Base-by-base conservation (phyloP, 1,140 invertebrate species). In the Dendroctonus ponderosae region DNA sequence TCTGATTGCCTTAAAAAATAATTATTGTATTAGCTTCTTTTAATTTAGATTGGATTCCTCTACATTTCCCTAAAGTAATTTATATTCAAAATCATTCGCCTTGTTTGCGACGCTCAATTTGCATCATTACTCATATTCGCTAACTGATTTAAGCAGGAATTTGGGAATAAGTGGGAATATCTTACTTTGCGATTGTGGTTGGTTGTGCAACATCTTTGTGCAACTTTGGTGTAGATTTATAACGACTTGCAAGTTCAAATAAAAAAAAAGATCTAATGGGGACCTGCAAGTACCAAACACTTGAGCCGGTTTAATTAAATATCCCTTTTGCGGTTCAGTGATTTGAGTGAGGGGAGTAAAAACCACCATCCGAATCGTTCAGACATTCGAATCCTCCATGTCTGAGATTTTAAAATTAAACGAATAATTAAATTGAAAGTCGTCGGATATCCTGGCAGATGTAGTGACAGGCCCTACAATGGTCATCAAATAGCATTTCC, bases 381-480 rank as follows among this genome's bases (percentile, higher is more conserved):
- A 65, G 62, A 65, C 62, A 65, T 63, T 46, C 38, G 60, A 62
- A 62, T 48, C 51, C 48, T 57, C 62, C 62, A 48, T 44, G 62
- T 65, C 46, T 65, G 62, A 57, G 52, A 63, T 63, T 63, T 63
- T 63, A 53, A 54, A 63, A 65, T 65, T 65, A 57, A 65, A 65
- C 52, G 62, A 57, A 65, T 65, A 75, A 75, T 75, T 76, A 74
- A 76, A 76, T 76, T 75, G 73, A 72, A 71, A 69, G 68, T 70
- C 69, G 72, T 73, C 73, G 72, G 73, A 75, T 74, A 72, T 75
- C 70, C 73, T 69, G 73, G 71, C 74, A 73, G 70, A 75, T 72
- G 72, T 73, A 71, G 63, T 67, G 66, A 71, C 65, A 69, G 67
- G 68, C 67, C 41, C 68, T 57, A 75, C 72, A 75, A 75, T 72